These are phyloP conservation scores for Alethe diademata DNA, from an alignment of 2,113 vertebrate genomes.

Conservation along the genomic window DNA sequence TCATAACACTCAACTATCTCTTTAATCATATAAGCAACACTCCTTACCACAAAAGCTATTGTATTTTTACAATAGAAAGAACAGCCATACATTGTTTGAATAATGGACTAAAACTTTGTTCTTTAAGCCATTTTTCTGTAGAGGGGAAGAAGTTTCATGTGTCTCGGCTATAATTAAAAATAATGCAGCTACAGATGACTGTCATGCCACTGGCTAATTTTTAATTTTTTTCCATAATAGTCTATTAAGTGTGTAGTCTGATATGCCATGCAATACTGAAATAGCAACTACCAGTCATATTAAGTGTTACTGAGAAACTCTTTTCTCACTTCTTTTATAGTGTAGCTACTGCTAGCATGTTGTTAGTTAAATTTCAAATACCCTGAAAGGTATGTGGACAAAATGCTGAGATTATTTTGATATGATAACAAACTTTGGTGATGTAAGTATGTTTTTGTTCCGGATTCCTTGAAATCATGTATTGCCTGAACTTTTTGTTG, in stretches of 20 bases:
- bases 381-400: background rate
- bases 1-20: conserved; percentile 5
- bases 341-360: background rate
- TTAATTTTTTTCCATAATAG: background rate
- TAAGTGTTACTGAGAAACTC: background rate
- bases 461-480: background rate
- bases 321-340: background rate
- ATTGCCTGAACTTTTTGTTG: background rate
- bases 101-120: conserved; percentile 8
- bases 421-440: background rate
- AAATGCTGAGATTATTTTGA: conserved; percentile 13
- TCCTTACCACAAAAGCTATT: conserved; percentile 21
- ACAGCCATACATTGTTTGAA: background rate
- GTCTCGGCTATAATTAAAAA: conserved; percentile 11
- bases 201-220: background rate
- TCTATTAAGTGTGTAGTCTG: background rate
- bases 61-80: conserved; percentile 1
- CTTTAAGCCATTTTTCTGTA: background rate
- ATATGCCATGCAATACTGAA: background rate
- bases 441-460: background rate
- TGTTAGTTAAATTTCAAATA: conserved; percentile 32
- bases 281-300: background rate
- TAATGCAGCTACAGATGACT: background rate
- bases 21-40: conserved; percentile 24
- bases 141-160: background rate